phyloP scores from a whole-genome alignment of 2,888 invertebrate genomes.

The Rotaria magnacalcarata region DNA sequence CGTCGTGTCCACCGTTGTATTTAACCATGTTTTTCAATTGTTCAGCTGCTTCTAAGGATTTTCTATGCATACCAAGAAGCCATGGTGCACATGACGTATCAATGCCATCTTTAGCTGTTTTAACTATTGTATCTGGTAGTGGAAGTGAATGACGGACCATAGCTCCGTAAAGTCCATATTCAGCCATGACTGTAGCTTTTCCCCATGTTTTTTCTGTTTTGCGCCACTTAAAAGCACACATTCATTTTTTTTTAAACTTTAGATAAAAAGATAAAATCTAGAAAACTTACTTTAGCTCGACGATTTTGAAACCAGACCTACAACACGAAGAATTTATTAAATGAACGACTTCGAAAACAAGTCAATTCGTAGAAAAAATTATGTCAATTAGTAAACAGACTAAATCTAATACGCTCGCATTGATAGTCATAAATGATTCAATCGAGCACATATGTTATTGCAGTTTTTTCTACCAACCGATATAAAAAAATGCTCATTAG shows the following conservation, averaged over 20 bases:
- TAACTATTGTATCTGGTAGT: slow-evolving; percentile 70
- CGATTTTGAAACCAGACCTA: slow-evolving; percentile 99
- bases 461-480: slow-evolving; percentile 4
- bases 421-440: neutral
- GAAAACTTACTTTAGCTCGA: slow-evolving; percentile 65
- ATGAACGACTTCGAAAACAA: no score
- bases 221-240: slow-evolving; percentile 68
- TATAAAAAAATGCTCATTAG: slow-evolving; percentile 18
- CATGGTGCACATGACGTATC: slow-evolving; percentile 44
- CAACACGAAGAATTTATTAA: neutral
- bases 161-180: slow-evolving; percentile 96
- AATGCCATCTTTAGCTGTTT: slow-evolving; percentile 44
- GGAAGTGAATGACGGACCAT: slow-evolving; percentile 98
- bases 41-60: slow-evolving; percentile 45
- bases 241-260: no score
- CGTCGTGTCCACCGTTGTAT: neutral
- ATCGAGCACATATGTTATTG: neutral
- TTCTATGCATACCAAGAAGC: slow-evolving; percentile 45
- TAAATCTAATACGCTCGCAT: neutral
- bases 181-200: slow-evolving; percentile 97
- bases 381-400: neutral
- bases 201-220: slow-evolving; percentile 99
- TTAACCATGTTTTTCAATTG: slow-evolving; percentile 40
- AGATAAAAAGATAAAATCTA: neutral
- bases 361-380: neutral